These are phyloP conservation scores for Trichonephila inaurata DNA, from an alignment of 1,140 invertebrate species.

Conservation along the genomic window DNA sequence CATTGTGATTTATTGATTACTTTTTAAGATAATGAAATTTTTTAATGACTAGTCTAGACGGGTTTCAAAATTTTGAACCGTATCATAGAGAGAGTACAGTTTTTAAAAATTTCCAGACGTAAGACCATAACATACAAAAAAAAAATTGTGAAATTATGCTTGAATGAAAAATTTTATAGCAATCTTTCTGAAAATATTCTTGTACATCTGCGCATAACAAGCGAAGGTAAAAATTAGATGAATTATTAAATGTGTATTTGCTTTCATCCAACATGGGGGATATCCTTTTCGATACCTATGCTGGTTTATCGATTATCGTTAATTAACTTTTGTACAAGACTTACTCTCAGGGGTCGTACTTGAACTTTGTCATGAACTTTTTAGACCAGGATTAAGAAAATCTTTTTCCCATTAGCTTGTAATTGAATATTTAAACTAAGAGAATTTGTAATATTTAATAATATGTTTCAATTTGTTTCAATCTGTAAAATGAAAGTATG, in stretches of 20 bases:
- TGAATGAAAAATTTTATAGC: neutral
- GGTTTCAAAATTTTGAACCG: no score
- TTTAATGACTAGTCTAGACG: no score
- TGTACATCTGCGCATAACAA: neutral
- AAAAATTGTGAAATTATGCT: neutral
- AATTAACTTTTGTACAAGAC: constrained; percentile 64
- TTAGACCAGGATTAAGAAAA: neutral
- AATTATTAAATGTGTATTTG: constrained; percentile 67
- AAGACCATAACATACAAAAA: neutral
- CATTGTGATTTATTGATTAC: no score
- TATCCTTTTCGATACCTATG: constrained; percentile 26
- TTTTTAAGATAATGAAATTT: no score
- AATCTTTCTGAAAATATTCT: neutral
- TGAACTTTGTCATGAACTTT: neutral
- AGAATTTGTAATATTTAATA: no score
- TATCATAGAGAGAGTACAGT: no score
- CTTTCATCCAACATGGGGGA: constrained; percentile 48
- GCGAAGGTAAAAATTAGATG: constrained; percentile 14
- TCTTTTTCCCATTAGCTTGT: no score
- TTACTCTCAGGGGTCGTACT: neutral
- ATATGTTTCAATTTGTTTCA: no score
- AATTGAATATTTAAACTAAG: no score
- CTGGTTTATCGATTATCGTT: constrained; percentile 63
- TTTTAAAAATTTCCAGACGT: neutral
- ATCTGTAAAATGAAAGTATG: no score